phyloP scores from a whole-genome alignment of 2,113 vertebrate genomes.

The Burhinus bistriatus region DNA sequence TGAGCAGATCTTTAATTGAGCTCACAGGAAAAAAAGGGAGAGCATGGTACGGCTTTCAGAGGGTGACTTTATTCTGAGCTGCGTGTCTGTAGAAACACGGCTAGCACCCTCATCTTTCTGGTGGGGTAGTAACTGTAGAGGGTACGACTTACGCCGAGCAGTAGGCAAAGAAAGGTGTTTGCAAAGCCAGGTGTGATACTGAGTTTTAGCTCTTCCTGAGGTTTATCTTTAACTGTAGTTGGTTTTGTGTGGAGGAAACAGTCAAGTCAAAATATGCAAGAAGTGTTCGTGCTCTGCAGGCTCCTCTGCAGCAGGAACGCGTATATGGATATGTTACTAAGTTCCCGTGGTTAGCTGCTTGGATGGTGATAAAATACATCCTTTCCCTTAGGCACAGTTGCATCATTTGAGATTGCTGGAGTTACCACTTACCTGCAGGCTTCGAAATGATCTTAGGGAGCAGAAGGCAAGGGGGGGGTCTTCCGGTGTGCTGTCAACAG shows the following conservation, averaged over 20 bases:
- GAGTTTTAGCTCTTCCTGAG: neutral
- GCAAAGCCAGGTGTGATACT: neutral
- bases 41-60: neutral
- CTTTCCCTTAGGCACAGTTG: neutral
- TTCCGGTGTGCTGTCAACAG: neutral
- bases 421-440: neutral
- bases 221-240: neutral
- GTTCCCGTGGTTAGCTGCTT: neutral
- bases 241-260: neutral
- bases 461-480: neutral
- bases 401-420: neutral
- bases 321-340: neutral
- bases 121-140: neutral
- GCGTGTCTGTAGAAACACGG: neutral
- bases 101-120: neutral
- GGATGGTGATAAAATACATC: neutral
- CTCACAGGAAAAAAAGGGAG: conserved; percentile 5
- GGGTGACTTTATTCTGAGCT: neutral
- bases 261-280: neutral
- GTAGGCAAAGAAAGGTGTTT: neutral
- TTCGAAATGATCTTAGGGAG: neutral
- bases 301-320: neutral
- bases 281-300: neutral
- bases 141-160: neutral
- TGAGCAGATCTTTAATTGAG: conserved; percentile 33